Percentiles rank a stretch among this genome's conserved stretches.
These are phyloP conservation scores for Drosophila subquinaria DNA, from an alignment of 2,888 invertebrate genomes.

Conservation along the genomic window DNA sequence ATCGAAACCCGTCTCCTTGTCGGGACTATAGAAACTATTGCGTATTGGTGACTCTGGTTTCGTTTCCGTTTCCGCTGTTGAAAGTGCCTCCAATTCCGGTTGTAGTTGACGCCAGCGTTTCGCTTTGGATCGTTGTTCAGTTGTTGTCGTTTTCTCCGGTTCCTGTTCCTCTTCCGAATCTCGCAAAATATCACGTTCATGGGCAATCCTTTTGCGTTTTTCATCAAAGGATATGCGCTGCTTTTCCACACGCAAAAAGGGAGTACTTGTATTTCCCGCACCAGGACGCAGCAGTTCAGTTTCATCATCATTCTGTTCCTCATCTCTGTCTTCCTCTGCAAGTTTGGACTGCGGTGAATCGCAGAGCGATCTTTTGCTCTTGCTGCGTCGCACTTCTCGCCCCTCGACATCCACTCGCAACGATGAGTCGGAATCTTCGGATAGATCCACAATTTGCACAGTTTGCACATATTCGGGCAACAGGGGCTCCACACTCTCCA, in stretches of 20 bases:
- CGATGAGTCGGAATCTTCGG: constrained; percentile 86
- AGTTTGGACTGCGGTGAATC: constrained; percentile 57
- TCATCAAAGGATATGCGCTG: constrained; percentile 85
- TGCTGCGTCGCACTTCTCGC: constrained; percentile 70
- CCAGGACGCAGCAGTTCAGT: constrained; percentile 67
- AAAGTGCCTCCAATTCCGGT: constrained; percentile 68
- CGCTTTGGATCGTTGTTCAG: constrained; percentile 54
- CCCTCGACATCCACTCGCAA: constrained; percentile 73
- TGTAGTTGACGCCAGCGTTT: constrained; percentile 82
- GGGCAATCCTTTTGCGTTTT: constrained; percentile 84
- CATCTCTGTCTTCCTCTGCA: constrained; percentile 52
- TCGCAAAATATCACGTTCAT: constrained; percentile 84
- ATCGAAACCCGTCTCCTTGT: constrained; percentile 87
- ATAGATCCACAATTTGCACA: constrained; percentile 87
- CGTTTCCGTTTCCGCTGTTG: constrained; percentile 70
- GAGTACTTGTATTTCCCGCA: constrained; percentile 76
- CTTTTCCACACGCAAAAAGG: constrained; percentile 82
- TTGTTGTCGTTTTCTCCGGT: constrained; percentile 17
- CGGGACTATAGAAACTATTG: constrained; percentile 88
- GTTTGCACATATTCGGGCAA: constrained; percentile 87
- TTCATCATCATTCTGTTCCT: constrained; percentile 54
- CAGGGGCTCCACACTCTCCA: constrained; percentile 87
- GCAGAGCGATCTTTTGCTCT: constrained; percentile 74
- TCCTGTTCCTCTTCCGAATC: constrained; percentile 84
- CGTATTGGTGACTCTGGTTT: constrained; percentile 81